Evolutionary conservation across 2,797 vertebrate species (phyloP).

Genomic region (Hippopotamyrus pictus): DNA sequence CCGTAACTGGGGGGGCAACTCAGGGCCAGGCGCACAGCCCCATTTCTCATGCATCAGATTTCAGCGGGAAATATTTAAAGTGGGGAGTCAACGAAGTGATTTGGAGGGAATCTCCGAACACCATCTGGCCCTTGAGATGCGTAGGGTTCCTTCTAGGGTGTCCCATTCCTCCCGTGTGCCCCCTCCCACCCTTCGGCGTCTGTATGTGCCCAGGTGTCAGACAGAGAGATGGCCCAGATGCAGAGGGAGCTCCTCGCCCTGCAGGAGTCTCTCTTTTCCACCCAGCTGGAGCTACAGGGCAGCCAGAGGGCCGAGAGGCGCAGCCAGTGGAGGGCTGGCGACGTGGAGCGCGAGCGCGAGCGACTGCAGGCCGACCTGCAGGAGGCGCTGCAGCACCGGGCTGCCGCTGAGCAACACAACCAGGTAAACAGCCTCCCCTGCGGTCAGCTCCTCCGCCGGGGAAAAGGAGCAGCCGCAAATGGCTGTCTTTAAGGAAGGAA

Average conservation of each 20-base stretch:
- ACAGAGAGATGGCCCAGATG: slow-evolving; percentile 48
- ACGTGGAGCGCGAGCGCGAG: slow-evolving; percentile 59
- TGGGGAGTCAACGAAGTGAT: background rate
- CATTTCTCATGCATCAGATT: background rate
- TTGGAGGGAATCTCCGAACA: background rate
- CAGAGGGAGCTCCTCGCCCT: slow-evolving; percentile 69
- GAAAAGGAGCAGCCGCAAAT: background rate
- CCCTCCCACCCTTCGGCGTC: background rate
- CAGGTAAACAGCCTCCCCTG: slow-evolving; percentile 52
- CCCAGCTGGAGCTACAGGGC: slow-evolving; percentile 78
- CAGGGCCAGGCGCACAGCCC: background rate
- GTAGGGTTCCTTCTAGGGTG: background rate
- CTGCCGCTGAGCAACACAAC: slow-evolving; percentile 74
- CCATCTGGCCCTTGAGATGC: background rate
- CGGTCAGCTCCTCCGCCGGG: background rate
- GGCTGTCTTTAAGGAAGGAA: background rate
- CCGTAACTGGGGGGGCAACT: background rate
- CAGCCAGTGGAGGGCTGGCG: slow-evolving; percentile 60
- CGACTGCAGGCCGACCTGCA: slow-evolving; percentile 63
- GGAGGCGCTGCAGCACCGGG: slow-evolving; percentile 68
- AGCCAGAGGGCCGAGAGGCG: slow-evolving; percentile 61
- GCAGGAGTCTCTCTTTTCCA: slow-evolving; percentile 75
- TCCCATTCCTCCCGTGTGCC: background rate
- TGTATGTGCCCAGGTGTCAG: slow-evolving; percentile 50
- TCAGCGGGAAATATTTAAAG: background rate